These are phyloP conservation scores for Sinopyrophorus schimmeli DNA, from an alignment of 2,888 invertebrate genomes.

Conservation along the genomic window DNA sequence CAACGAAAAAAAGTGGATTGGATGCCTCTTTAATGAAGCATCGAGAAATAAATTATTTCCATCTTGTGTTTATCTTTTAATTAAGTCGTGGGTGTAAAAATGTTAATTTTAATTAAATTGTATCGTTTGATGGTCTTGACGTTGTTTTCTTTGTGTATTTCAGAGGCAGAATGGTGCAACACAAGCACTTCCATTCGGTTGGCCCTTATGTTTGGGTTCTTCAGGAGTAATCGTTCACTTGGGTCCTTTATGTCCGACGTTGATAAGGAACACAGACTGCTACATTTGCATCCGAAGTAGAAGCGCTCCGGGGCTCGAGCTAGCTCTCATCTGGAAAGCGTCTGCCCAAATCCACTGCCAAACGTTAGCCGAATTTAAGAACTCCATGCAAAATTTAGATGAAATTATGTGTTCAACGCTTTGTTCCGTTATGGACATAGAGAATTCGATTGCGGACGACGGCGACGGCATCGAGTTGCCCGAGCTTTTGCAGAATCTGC, in stretches of 20 bases:
- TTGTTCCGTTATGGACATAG: constrained; percentile 48
- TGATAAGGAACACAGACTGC: constrained; percentile 65
- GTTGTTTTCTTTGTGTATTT: constrained; percentile 47
- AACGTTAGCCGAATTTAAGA: constrained; percentile 48
- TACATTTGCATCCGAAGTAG: constrained; percentile 63
- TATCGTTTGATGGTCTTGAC: too few relatives aligned
- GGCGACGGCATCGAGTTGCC: constrained; percentile 58
- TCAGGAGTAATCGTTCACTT: constrained; percentile 67
- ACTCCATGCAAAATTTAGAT: constrained; percentile 44
- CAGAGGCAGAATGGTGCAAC: constrained; percentile 61
- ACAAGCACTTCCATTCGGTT: constrained; percentile 60
- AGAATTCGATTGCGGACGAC: constrained; percentile 40
- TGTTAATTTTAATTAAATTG: too few relatives aligned
- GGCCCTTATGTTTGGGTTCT: constrained; percentile 67
- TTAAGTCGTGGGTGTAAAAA: too few relatives aligned
- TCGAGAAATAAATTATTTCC: too few relatives aligned
- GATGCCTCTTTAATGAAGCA: too few relatives aligned
- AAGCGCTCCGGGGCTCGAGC: constrained; percentile 46
- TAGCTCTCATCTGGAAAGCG: constrained; percentile 50
- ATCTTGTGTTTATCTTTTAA: too few relatives aligned
- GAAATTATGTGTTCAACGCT: constrained; percentile 50
- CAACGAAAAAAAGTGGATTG: too few relatives aligned
- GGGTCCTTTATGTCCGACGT: constrained; percentile 64
- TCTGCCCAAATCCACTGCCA: constrained; percentile 45
- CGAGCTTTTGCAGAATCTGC: constrained; percentile 65